phyloP scores from a whole-genome alignment of 2,113 vertebrate genomes.

The Perognathus longimembris region DNA sequence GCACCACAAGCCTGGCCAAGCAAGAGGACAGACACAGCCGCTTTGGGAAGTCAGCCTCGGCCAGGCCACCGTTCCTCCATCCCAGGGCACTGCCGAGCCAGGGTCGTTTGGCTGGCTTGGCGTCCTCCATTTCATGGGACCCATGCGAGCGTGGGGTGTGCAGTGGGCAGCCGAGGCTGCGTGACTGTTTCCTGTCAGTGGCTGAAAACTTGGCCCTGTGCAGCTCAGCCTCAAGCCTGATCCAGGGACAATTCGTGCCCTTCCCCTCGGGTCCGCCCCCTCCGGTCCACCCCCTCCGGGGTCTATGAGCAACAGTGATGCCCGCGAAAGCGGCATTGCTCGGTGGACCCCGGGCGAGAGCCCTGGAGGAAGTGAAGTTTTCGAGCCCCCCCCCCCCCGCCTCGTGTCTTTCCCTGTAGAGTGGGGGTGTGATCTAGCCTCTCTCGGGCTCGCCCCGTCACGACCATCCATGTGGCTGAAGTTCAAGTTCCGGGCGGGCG shows the following conservation, averaged over 20 bases:
- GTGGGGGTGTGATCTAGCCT: too few species aligned
- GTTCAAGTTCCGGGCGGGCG: too few species aligned
- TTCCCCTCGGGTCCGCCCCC: not conserved
- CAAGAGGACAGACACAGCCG: not conserved
- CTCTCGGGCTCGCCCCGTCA: too few species aligned
- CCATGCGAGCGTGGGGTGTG: not conserved
- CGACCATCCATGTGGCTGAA: too few species aligned
- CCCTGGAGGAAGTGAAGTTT: not conserved
- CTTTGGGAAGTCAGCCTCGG: not conserved
- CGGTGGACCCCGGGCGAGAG: accelerated
- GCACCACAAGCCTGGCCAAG: not conserved
- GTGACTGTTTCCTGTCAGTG: too few species aligned
- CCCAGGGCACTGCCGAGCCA: not conserved
- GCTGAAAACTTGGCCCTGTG: not conserved
- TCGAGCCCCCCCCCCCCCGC: not conserved
- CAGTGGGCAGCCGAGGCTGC: not conserved
- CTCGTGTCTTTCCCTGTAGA: not conserved
- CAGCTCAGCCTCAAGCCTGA: not conserved
- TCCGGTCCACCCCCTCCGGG: not conserved
- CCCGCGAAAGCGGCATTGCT: not conserved
- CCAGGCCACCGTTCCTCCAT: not conserved
- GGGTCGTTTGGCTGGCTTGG: not conserved
- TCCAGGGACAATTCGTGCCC: not conserved
- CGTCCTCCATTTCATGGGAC: not conserved
- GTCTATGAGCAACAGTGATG: not conserved